Evolutionary conservation across 2,888 invertebrate species (phyloP).

Genomic region (Cylloceria caligata): DNA sequence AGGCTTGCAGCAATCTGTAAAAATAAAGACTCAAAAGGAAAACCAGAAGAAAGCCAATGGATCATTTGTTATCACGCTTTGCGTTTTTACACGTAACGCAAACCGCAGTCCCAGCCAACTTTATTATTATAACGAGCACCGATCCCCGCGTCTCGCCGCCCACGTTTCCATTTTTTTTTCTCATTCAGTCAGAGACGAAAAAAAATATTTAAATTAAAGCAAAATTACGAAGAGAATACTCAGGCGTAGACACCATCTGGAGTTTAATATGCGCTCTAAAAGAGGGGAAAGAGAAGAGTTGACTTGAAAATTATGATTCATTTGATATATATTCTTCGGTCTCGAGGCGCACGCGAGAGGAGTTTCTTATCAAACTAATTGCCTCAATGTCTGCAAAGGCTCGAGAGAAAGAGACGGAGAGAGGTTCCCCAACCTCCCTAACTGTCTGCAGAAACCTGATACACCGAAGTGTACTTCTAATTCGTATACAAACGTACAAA

Average conservation of each 20-base stretch:
- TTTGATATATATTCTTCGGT: conserved; percentile 53
- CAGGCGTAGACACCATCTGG: conserved; percentile 25
- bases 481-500: conserved; percentile 11
- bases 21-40: conserved; percentile 11
- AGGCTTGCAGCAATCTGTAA: background rate
- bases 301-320: conserved; percentile 61
- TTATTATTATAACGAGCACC: conserved; percentile 44
- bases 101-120: conserved; percentile 10
- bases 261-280: conserved; percentile 26
- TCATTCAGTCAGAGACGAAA: conserved; percentile 4
- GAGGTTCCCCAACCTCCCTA: background rate
- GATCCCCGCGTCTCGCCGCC: conserved; percentile 8
- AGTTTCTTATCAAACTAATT: conserved; percentile 64
- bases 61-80: conserved; percentile 43
- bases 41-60: conserved; percentile 7
- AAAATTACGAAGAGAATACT: conserved; percentile 17
- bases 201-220: background rate
- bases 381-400: conserved; percentile 49
- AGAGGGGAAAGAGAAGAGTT: conserved; percentile 4
- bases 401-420: conserved; percentile 11
- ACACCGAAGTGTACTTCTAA: conserved; percentile 25
- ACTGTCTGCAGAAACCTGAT: conserved; percentile 52
- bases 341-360: conserved; percentile 49
- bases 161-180: conserved; percentile 7
- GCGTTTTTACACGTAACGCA: conserved; percentile 33